Evolutionary conservation across 2,797 vertebrate genomes (phyloP).

Genomic region (Trachops cirrhosus): DNA sequence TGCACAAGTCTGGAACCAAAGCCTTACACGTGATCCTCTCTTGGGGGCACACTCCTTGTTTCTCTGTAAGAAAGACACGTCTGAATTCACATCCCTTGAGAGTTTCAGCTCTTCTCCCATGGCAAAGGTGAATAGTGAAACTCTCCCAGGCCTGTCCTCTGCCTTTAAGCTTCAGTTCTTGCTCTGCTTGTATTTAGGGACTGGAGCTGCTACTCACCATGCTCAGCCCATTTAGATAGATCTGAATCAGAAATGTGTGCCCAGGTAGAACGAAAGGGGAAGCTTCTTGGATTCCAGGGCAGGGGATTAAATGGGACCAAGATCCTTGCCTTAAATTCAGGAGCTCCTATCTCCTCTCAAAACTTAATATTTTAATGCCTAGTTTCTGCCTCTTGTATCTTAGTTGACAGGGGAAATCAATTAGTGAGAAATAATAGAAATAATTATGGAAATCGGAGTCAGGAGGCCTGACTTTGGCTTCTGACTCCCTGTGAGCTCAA

Average conservation of each 20-base stretch:
- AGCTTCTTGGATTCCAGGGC: not conserved
- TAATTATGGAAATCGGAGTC: not conserved
- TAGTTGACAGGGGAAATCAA: not conserved
- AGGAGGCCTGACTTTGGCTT: not conserved
- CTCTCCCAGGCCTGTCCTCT: not conserved
- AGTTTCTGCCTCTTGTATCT: not conserved
- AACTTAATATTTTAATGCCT: not conserved
- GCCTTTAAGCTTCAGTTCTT: not conserved
- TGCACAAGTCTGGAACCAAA: not conserved
- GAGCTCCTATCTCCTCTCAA: not conserved
- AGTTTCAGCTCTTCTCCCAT: not conserved
- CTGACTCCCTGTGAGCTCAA: not conserved
- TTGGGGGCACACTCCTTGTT: constrained; percentile 25
- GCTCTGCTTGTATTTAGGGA: not conserved
- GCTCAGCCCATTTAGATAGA: not conserved
- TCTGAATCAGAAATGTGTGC: not conserved
- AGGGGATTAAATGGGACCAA: not conserved
- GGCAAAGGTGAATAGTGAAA: not conserved
- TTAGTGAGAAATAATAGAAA: not conserved
- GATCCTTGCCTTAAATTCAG: not conserved
- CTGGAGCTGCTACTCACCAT: not conserved
- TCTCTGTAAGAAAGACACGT: constrained; percentile 55
- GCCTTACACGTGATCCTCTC: not conserved
- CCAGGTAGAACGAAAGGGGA: not conserved
- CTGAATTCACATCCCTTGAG: not conserved